These are phyloP conservation scores for Drosophila macrospina DNA, from an alignment of 2,888 invertebrate species.

Conservation along the genomic window DNA sequence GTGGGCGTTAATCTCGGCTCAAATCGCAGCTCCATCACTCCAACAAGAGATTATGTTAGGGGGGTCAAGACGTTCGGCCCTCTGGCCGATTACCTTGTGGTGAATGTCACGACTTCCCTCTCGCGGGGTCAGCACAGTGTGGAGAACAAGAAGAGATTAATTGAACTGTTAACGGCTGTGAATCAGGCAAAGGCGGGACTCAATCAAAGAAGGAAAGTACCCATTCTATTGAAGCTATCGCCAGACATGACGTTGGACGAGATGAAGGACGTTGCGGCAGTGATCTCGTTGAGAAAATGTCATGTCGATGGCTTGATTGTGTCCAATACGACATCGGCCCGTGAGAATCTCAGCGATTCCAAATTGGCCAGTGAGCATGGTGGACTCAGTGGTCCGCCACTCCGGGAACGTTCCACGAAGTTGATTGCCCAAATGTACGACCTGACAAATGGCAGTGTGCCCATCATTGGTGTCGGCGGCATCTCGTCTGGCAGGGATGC, in stretches of 20 bases:
- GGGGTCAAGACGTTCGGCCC: conserved; percentile 93
- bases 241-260: conserved; percentile 94
- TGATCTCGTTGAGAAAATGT: conserved; percentile 87
- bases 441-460: conserved; percentile 92
- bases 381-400: conserved; percentile 91
- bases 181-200: conserved; percentile 88
- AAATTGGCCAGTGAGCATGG: conserved; percentile 89
- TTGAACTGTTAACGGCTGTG: conserved; percentile 88
- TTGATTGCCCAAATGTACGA: conserved; percentile 93
- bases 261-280: conserved; percentile 91
- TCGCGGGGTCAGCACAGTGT: conserved; percentile 94
- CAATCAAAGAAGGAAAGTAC: conserved; percentile 86
- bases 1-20: conserved; percentile 98
- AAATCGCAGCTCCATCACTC: conserved; percentile 93
- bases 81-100: conserved; percentile 96
- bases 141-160: conserved; percentile 91
- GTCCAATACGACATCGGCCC: conserved; percentile 93
- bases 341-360: neutral
- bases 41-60: conserved; percentile 91
- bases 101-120: conserved; percentile 98
- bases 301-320: conserved; percentile 96
- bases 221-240: conserved; percentile 94
- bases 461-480: conserved; percentile 98
- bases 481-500: conserved; percentile 95
- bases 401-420: conserved; percentile 14